Conservation (phyloP, 2,797 vertebrate species). For the Phataginus tetradactyla region DNA sequence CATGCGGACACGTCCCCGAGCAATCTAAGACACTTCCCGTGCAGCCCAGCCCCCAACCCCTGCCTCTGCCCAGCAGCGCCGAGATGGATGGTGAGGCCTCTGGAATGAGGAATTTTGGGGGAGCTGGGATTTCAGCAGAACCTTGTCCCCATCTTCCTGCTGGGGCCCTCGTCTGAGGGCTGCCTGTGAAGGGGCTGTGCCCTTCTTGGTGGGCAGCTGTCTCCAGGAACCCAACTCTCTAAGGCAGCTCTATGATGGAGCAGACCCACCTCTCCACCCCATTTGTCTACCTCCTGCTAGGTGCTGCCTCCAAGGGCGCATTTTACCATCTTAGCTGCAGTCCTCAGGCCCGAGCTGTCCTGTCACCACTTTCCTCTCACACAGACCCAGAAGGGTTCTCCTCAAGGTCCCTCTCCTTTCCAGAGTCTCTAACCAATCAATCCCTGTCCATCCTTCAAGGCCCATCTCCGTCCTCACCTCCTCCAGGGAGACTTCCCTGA, state of each 20-base stretch:
- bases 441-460: background rate
- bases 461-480: background rate
- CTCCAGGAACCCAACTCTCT: background rate
- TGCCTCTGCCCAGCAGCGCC: background rate
- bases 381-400: background rate
- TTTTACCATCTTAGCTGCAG: constrained; percentile 46
- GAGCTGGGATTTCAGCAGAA: constrained; percentile 72
- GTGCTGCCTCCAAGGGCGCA: constrained; percentile 47
- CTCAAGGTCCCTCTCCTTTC: background rate
- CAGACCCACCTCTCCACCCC: constrained; percentile 54
- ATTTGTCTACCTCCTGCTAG: constrained; percentile 62
- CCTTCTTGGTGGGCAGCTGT: background rate
- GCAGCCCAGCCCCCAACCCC: background rate
- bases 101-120: constrained; percentile 76
- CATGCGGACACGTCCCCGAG: constrained; percentile 39
- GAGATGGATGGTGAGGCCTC: constrained; percentile 77
- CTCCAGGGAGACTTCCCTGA: background rate
- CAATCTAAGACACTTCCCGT: constrained; percentile 59
- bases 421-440: background rate
- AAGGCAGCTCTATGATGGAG: constrained; percentile 44
- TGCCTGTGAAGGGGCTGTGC: background rate
- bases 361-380: background rate
- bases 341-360: background rate
- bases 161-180: background rate
- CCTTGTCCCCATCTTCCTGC: background rate